A percentile compares a stretch with the other conserved stretches of the same genome.
These are phyloP conservation scores for Phengaris alcon DNA, from an alignment of 2,888 invertebrate genomes.

Conservation along the genomic window DNA sequence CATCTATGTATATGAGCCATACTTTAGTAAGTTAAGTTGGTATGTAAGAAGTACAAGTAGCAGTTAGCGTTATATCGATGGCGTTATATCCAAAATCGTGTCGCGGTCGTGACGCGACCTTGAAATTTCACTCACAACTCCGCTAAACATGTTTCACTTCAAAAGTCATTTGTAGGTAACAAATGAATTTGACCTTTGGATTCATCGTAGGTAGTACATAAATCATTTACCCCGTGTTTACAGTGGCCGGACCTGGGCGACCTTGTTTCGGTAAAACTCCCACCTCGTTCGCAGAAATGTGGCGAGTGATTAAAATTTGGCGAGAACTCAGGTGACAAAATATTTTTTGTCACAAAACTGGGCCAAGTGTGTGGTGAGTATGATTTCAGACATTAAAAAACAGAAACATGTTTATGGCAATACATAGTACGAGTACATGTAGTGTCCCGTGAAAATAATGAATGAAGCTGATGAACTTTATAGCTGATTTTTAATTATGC, in stretches of 20 bases:
- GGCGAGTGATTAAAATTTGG: not conserved
- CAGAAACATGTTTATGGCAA: not conserved
- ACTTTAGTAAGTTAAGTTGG: too few species aligned
- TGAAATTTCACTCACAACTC: too few species aligned
- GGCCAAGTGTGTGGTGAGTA: not conserved
- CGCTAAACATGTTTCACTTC: too few species aligned
- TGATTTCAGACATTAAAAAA: not conserved
- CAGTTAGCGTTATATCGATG: too few species aligned
- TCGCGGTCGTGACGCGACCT: too few species aligned
- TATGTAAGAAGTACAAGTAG: too few species aligned
- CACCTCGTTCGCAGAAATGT: constrained; percentile 3
- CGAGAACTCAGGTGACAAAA: not conserved
- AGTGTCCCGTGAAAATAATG: not conserved
- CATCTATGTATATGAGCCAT: too few species aligned
- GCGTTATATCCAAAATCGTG: too few species aligned
- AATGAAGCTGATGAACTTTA: too few species aligned
- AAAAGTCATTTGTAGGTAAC: not conserved
- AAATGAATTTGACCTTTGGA: not conserved
- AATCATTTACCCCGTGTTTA: constrained; percentile 12
- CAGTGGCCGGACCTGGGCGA: constrained; percentile 14
- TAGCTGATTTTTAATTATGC: too few species aligned
- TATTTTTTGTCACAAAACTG: not conserved
- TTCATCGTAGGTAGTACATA: constrained; percentile 5
- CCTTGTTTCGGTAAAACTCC: constrained; percentile 13
- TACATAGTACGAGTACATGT: not conserved